Evolutionary conservation across 2,888 invertebrate species (phyloP).

Genomic region (Habrosyne pyritoides): DNA sequence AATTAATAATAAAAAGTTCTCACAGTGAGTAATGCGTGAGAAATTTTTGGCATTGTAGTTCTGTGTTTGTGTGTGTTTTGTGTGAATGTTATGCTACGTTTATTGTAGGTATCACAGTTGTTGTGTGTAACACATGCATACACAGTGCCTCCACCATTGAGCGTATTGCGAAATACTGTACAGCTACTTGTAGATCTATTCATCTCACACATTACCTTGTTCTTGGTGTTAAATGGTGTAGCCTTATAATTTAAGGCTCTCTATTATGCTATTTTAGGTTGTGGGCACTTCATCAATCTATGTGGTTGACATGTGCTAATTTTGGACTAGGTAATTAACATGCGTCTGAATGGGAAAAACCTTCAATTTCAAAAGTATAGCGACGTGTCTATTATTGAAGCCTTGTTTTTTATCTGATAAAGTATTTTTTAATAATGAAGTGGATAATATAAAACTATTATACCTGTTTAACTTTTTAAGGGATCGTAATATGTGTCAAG

Average conservation of each 20-base stretch:
- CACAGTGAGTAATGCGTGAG: constrained; percentile 66
- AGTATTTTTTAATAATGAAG: too few species aligned
- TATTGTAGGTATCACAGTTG: constrained; percentile 14
- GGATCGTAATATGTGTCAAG: too few species aligned
- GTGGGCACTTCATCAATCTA: background rate
- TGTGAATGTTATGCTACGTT: constrained; percentile 57
- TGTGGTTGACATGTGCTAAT: background rate
- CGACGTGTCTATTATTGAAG: too few species aligned
- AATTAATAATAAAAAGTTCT: constrained; percentile 36
- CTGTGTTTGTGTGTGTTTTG: constrained; percentile 14
- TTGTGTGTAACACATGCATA: constrained; percentile 32
- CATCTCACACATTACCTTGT: constrained; percentile 65
- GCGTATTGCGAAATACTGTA: constrained; percentile 65
- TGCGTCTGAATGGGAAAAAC: background rate
- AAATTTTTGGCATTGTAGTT: constrained; percentile 73
- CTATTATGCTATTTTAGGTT: background rate
- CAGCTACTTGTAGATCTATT: constrained; percentile 52
- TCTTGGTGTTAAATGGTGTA: constrained; percentile 51
- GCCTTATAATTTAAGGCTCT: constrained; percentile 29
- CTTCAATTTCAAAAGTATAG: background rate
- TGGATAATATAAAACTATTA: too few species aligned
- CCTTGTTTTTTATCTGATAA: too few species aligned
- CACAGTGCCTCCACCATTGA: constrained; percentile 50
- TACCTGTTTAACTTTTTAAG: too few species aligned
- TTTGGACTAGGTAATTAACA: background rate